Evolutionary conservation across 2,888 invertebrate genomes (phyloP).

Genomic region (Nymphalis c-album): DNA sequence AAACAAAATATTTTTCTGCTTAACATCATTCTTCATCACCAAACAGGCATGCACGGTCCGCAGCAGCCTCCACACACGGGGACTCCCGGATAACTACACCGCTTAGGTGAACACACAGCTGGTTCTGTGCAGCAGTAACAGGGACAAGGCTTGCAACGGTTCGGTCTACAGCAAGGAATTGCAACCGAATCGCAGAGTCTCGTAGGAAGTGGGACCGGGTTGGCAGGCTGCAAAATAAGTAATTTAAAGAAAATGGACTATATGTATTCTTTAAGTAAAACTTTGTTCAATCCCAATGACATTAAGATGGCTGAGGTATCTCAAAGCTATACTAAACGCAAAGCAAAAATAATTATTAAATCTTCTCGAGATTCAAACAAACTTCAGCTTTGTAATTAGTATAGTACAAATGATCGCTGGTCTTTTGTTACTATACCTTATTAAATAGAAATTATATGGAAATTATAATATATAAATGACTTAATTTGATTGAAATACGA

Average conservation of each 20-base stretch:
- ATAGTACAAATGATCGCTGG: no score
- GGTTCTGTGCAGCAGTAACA: slow-evolving; percentile 77
- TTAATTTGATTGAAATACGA: no score
- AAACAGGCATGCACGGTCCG: slow-evolving; percentile 74
- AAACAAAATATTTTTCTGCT: not conserved
- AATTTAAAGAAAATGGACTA: no score
- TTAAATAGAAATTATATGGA: no score
- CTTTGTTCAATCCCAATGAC: no score
- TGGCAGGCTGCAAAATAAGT: slow-evolving; percentile 49
- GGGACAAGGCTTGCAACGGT: slow-evolving; percentile 80
- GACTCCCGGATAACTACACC: slow-evolving; percentile 71
- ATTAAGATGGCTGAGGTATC: no score
- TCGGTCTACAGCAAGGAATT: slow-evolving; percentile 78
- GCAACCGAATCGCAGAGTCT: slow-evolving; percentile 63
- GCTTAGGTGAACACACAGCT: slow-evolving; percentile 61
- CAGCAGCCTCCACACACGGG: slow-evolving; percentile 63
- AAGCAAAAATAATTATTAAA: no score
- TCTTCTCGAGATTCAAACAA: no score
- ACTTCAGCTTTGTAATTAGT: no score
- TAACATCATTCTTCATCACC: slow-evolving; percentile 50
- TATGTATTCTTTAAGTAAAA: not conserved
- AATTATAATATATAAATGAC: no score
- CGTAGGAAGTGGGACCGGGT: slow-evolving; percentile 51
- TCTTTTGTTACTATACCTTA: no score
- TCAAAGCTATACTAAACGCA: no score